These are phyloP conservation scores for Isoperla grammatica DNA, from an alignment of 2,888 invertebrate species.

Conservation along the genomic window DNA sequence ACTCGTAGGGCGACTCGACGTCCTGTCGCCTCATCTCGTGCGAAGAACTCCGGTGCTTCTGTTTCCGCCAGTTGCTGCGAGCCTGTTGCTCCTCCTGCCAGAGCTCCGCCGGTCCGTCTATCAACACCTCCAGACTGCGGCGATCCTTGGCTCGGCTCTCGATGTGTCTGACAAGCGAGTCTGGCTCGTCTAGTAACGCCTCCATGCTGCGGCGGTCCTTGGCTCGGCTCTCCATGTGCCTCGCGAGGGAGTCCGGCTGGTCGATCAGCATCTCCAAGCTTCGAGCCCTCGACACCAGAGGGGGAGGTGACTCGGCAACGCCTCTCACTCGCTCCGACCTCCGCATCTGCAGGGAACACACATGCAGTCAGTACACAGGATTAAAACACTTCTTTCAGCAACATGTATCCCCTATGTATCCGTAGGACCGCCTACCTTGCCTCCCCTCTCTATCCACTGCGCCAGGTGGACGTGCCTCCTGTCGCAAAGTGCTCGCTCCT, in stretches of 20 bases:
- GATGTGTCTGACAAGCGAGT: background rate
- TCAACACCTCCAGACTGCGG: constrained; percentile 18
- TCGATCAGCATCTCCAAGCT: constrained; percentile 64
- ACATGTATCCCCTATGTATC: no score
- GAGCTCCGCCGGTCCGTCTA: constrained; percentile 9
- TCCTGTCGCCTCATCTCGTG: constrained; percentile 6
- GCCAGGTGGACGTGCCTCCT: constrained; percentile 62
- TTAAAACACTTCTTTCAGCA: no score
- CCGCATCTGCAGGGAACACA: constrained; percentile 39
- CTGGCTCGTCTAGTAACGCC: constrained; percentile 15
- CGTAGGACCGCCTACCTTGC: constrained; percentile 41
- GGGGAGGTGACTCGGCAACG: constrained; percentile 48
- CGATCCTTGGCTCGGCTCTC: constrained; percentile 1
- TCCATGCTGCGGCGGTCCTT: constrained; percentile 16
- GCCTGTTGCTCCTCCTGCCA: background rate
- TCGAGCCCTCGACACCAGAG: constrained; percentile 59
- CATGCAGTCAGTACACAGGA: no score
- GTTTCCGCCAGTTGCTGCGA: constrained; percentile 14
- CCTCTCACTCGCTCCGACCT: constrained; percentile 50
- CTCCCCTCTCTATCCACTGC: constrained; percentile 62
- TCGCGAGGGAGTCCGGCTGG: constrained; percentile 40
- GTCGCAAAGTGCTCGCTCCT: constrained; percentile 56
- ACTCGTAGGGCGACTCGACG: constrained; percentile 15
- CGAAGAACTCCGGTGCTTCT: constrained; percentile 15
- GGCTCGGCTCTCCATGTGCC: constrained; percentile 22